Evolutionary conservation across 2,888 invertebrate species (phyloP), one percentile per base, ranked within the genome.

Genomic region (Spilosoma lubricipeda): DNA sequence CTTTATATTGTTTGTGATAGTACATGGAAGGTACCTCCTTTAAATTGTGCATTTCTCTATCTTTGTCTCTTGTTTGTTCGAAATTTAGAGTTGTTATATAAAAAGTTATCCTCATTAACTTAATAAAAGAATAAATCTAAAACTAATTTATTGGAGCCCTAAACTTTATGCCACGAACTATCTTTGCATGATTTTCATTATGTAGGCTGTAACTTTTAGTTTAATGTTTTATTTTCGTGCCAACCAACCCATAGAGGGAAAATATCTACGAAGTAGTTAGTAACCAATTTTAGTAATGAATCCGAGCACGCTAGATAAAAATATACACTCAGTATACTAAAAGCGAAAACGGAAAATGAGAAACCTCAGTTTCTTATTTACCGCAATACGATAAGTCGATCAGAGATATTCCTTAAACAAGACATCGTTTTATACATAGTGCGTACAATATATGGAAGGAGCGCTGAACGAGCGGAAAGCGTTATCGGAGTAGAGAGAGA

Each of bases 211-310:
- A 71, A 72, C 63, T 74, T 73, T 52, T 59, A 72, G 68, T 81
- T 74, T 78, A 81, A 82, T 79, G 81, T 73, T 74, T 66, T 72
- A 79, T 74, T 82, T 75, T 82, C 82, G 79, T 82, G 82, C 76
- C 71, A 71, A 65, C 59, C 67, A 63, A 64, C 23, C 73, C 33
- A 75, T 72, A 67, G 76, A 82, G 77, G 75, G 80, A 74, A 82
- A 80, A 66, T 63, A 63, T 3, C 63, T 30, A 63, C 30, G 77
- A 77, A 75, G 75, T 78, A 74, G 80, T 76, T 77, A 81, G 73
- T 68, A 77, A 79, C 77, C 82, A 82, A 82, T 82, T 82, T 80
- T 76, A 71, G 59, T 82, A 82, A 82, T 82, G 82, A 79, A 82
- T 77, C 75, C 59, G 77, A 74, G 74, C 81, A 82, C 81, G 79